Evolutionary conservation across 2,888 invertebrate genomes (phyloP).

Genomic region (Lasioglossum calceatum): DNA sequence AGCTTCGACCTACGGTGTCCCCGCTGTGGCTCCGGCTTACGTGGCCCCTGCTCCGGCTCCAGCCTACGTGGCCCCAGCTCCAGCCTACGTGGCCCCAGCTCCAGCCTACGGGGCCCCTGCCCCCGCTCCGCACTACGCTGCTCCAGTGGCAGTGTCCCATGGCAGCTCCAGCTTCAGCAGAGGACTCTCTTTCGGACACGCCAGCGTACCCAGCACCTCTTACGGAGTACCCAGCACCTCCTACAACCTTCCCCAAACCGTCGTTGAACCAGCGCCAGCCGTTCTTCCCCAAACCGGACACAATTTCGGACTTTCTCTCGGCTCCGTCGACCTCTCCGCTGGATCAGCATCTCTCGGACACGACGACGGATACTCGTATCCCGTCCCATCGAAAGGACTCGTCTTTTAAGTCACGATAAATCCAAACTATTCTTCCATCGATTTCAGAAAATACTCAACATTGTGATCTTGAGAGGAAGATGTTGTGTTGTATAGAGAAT

Average conservation of each 20-base stretch:
- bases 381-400: constrained; percentile 63
- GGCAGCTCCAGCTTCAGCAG: constrained; percentile 2
- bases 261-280: neutral
- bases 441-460: neutral
- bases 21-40: neutral
- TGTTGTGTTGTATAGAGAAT: neutral
- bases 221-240: constrained; percentile 38
- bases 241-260: neutral
- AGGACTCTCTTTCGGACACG: neutral
- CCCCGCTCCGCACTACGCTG: neutral
- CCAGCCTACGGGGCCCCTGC: constrained; percentile 6
- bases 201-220: constrained; percentile 28
- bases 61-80: constrained; percentile 1
- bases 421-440: neutral
- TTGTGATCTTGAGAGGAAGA: neutral
- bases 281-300: neutral
- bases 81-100: neutral
- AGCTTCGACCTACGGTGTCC: neutral
- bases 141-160: neutral
- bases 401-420: constrained; percentile 10
- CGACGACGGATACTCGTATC: constrained; percentile 67
- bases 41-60: neutral
- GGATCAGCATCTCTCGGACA: constrained; percentile 9
- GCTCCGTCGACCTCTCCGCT: neutral
- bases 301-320: neutral